Evolutionary conservation across 2,888 invertebrate genomes (phyloP), one percentile per base, ranked within the genome.

Genomic region (Horisme vitalbata): DNA sequence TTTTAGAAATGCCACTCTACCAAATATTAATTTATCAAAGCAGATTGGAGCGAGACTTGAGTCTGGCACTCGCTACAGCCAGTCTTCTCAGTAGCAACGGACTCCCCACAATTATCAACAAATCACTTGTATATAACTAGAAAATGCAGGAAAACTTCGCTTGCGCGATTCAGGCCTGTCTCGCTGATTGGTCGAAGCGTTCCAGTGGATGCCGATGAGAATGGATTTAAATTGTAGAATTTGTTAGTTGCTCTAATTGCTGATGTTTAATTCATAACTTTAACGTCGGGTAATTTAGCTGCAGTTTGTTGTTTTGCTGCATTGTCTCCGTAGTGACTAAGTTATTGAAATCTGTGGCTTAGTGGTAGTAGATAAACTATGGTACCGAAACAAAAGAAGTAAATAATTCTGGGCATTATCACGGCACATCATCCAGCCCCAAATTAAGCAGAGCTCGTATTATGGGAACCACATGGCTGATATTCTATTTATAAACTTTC

Each of bases 41-140:
- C 68, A 71, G 68, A 69, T 65, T 71, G 69, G 59, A 68, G 84
- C 86, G 84, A 86, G 85, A 59, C 63, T 83, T 84, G 74, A 75
- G 84, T 81, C 86, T 83, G 86, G 83, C 79, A 68, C 83, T 86
- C 84, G 83, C 85, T 59, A 83, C 58, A 64, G 75, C 84, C 85
- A 80, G 83, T 83, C 85, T 86, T 86, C 86, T 67, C 74, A 77
- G 78, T 79, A 83, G 54, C 85, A 86, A 86, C 83, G 86, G 84
- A 86, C 86, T 83, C 79, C 84, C 85, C 59, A 45, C 1, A 0
- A 2, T 1, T 0, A 0, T 1, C 2, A 0, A 0, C 10, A 12
- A 8, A 6, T 3, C 4, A 6, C 1, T 35, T 34, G 2, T 23
- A 59, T 67, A 67, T 71, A 74, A 65, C 69, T 52, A 11, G 7